Conservation (phyloP, 2,797 vertebrate genomes). For the Myioborus miniatus region DNA sequence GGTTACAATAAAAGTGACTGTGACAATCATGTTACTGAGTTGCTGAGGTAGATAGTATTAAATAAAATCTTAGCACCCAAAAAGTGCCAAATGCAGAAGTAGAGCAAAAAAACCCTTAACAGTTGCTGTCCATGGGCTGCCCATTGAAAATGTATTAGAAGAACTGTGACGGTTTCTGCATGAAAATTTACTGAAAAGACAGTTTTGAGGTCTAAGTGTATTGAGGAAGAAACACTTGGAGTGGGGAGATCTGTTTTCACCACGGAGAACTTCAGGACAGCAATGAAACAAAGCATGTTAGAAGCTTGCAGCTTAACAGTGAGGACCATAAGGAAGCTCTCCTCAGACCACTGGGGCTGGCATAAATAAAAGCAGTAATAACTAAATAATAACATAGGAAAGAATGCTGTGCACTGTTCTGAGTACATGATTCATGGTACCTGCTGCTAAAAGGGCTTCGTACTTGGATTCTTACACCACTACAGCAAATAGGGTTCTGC, state of each 20-base stretch:
- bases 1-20: neutral
- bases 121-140: neutral
- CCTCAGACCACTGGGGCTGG: neutral
- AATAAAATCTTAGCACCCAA: neutral
- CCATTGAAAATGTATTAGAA: neutral
- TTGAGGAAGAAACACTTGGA: neutral
- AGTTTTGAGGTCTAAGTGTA: neutral
- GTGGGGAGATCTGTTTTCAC: neutral
- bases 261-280: neutral
- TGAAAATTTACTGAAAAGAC: neutral
- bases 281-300: fast-evolving
- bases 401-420: neutral
- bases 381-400: neutral
- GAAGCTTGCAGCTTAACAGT: neutral
- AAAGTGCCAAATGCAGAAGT: neutral
- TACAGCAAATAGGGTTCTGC: neutral
- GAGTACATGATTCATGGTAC: neutral
- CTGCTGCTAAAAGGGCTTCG: neutral
- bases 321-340: neutral
- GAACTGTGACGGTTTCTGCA: neutral
- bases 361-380: neutral
- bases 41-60: neutral
- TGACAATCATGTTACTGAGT: neutral
- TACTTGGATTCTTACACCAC: neutral
- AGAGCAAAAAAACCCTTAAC: neutral